Base-by-base conservation (phyloP, 2,888 invertebrate genomes). In the Drosophila suboccidentalis region DNA sequence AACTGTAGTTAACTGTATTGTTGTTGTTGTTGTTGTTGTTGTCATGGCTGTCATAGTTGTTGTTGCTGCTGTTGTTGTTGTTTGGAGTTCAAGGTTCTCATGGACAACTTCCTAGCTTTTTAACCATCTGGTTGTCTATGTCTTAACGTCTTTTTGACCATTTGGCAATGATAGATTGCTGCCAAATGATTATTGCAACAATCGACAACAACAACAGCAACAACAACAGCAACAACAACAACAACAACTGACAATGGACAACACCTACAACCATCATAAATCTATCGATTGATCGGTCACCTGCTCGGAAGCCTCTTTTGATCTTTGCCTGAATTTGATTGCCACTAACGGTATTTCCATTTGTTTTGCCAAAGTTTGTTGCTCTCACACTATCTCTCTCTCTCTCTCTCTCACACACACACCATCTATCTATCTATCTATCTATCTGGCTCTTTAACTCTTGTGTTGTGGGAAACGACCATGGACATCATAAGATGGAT, bases 131-230 rank as follows among this genome's bases (percentile, higher is more conserved):
- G 36, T 49, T 60, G 15, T 39, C 36, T 50, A 32, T 58, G 49
- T 38, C 50, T 36, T 51, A 38, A 34, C 41, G 41, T 69, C 41
- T 46, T 57, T 59, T 68, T 68, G 80, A 63, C 66, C 64, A 63
- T 75, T 69, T 80, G 87, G 83, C 87, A 84, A 84, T 84, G 83
- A 84, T 83, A 72, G 85, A 87, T 83, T 63, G 73, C 72, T 80
- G 80, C 80, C 80, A 82, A 82, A 77, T 82, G 81, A 81, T 82
- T 82, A 60, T 75, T 85, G 86, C 73, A 65, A 62, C 63, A 63
- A 46, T 43, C 55, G 34, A 55, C 59, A 43, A 13, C 47, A 51
- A 41, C 49, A 54, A 2, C 22, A 22, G 4, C 22, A 2, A 26
- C 3, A 26, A 22, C 46, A 53, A 41, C 75, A 55, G 17, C 32